Evolutionary conservation across 2,888 invertebrate genomes (phyloP).

Genomic region (Chaetoderma sp.): DNA sequence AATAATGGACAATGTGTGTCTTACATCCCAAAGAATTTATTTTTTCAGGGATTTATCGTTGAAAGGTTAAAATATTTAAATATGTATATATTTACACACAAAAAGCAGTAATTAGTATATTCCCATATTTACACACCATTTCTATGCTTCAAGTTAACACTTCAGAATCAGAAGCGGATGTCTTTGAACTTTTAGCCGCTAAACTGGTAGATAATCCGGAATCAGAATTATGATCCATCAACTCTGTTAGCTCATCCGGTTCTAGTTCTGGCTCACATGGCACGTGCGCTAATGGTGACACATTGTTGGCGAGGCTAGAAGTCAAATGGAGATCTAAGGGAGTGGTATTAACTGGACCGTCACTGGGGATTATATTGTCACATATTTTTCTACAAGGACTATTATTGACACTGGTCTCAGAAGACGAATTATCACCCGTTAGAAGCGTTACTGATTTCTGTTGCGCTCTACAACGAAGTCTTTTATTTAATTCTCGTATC

Average conservation of each 20-base stretch:
- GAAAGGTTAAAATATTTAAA: too few relatives aligned
- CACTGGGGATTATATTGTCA: constrained; percentile 3
- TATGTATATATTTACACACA: too few relatives aligned
- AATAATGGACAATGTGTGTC: too few relatives aligned
- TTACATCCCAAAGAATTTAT: too few relatives aligned
- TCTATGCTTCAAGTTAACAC: constrained; percentile 8
- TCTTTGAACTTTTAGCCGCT: constrained; percentile 39
- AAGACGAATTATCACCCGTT: not conserved
- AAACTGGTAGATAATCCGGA: constrained; percentile 47
- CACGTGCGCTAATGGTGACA: too few relatives aligned
- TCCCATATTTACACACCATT: too few relatives aligned
- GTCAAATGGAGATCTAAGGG: too few relatives aligned
- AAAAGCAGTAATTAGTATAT: too few relatives aligned
- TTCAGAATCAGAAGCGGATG: constrained; percentile 28
- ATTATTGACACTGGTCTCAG: not conserved
- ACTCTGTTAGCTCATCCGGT: constrained; percentile 30
- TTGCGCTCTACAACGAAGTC: constrained; percentile 46
- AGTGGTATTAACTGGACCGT: too few relatives aligned
- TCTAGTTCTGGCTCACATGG: too few relatives aligned
- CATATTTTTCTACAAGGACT: not conserved
- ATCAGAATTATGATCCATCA: constrained; percentile 46
- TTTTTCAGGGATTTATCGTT: too few relatives aligned
- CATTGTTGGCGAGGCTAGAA: not conserved
- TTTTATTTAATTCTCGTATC: constrained; percentile 50
- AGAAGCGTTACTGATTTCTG: constrained; percentile 17